phyloP scores from a whole-genome alignment of 1,140 invertebrate genomes.

The Drosophila kanapiae region DNA sequence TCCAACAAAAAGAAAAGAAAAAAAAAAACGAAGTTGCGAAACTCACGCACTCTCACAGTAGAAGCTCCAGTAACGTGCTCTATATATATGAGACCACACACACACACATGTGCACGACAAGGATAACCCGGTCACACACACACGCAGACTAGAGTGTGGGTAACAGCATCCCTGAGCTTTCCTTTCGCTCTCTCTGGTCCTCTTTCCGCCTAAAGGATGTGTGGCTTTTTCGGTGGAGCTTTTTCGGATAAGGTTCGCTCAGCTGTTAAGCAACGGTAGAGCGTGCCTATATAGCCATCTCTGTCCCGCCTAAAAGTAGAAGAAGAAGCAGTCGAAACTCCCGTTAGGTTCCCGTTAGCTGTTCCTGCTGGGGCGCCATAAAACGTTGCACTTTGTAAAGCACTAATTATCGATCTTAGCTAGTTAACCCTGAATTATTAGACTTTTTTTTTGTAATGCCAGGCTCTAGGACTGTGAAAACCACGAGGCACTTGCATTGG shows the following conservation, averaged over 20 bases:
- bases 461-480: conserved; percentile 71
- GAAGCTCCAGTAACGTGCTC: conserved; percentile 35
- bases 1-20: conserved; percentile 7
- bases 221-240: conserved; percentile 13
- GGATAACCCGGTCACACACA: conserved; percentile 63
- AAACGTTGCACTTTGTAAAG: conserved; percentile 41
- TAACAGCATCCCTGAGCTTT: conserved; percentile 40
- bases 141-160: conserved; percentile 39
- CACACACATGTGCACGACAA: conserved; percentile 28
- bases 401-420: conserved; percentile 14
- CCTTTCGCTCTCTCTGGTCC: conserved; percentile 9
- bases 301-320: conserved; percentile 10
- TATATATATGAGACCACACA: conserved; percentile 45
- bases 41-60: conserved; percentile 33
- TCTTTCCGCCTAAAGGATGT: conserved; percentile 18
- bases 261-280: conserved; percentile 37
- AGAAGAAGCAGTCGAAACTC: conserved; percentile 4
- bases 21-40: conserved; percentile 13
- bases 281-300: conserved; percentile 28
- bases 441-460: conserved; percentile 5
- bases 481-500: conserved; percentile 66
- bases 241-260: conserved; percentile 40
- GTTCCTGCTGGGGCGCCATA: conserved; percentile 18
- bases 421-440: conserved; percentile 21
- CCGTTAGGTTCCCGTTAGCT: conserved; percentile 24